phyloP scores from a whole-genome alignment of 2,797 vertebrate species.

The Dryobates pubescens region DNA sequence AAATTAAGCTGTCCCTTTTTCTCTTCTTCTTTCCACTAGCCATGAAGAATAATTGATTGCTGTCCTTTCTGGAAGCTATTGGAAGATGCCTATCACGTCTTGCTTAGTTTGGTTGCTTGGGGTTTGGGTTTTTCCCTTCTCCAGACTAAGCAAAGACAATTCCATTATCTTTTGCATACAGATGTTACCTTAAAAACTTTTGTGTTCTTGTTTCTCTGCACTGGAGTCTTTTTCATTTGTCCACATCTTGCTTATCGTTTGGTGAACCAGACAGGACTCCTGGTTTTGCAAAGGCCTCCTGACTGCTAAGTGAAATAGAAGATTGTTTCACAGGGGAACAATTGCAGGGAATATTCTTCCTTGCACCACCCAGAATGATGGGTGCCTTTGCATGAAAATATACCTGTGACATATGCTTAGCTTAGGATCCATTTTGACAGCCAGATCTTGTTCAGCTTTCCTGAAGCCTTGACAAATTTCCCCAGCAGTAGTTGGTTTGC shows the following conservation, averaged over 20 bases:
- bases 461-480: background rate
- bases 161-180: constrained; percentile 33
- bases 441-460: background rate
- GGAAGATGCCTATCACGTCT: background rate
- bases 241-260: background rate
- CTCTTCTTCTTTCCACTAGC: background rate
- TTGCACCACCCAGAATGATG: background rate
- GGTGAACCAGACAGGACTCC: background rate
- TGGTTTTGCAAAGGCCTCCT: background rate
- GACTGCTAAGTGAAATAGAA: background rate
- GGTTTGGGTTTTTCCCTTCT: background rate
- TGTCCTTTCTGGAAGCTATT: background rate
- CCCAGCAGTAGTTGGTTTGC: background rate
- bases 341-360: background rate
- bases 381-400: background rate
- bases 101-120: background rate
- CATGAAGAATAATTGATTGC: constrained; percentile 26
- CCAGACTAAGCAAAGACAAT: background rate
- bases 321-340: background rate
- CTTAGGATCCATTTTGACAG: background rate
- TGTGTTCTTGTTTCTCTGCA: background rate
- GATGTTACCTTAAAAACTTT: background rate
- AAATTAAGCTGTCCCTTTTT: constrained; percentile 6
- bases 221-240: constrained; percentile 15
- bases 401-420: background rate